Evolutionary conservation across 2,888 invertebrate genomes (phyloP), one percentile per base, ranked within the genome.

Genomic region (Exephanes ischioxanthus): DNA sequence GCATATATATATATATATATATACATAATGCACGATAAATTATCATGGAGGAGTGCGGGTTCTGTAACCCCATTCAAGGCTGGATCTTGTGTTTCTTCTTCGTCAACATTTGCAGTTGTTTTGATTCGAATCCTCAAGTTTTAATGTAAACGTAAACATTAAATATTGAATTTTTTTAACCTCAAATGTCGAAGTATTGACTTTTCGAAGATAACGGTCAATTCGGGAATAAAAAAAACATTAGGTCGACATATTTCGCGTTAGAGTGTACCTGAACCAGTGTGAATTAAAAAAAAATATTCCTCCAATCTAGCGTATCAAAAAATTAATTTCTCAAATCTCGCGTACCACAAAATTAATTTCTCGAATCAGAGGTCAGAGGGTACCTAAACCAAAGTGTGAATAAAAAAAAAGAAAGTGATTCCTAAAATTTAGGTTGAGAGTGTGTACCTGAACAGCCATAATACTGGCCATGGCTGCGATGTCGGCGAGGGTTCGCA

Each of bases 401-500:
- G 11, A 61, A 26, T 41, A 9, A 45, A 33, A 48, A 61, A 33
- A 51, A 51, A 37, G 2, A 51, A 51, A 37, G 2, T 37, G 0
- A 70, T 22, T 73, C 9, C 11, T 19, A 3, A 22, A n/a, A 72
- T 58, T 55, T 6, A 3, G 0, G 11, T 5, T 5, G 37, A 55
- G 41, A 9, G 33, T 26, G 41, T 33, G 37, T 92, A 92, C 92
- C 92, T 92, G 92, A 67, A 92, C 88, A 14, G 92, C 92, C 86
- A 92, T 87, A 72, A 92, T 92, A 84, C 92, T 92, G 41, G 92
- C 92, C 89, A 92, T 89, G 78, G 92, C 92, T 4, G 91, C 90
- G 66, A 92, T 88, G 80, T 92, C 92, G 70, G 92, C 92, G 70
- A 92, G 87, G 22, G 92, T 91, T 86, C 88, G 89, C 72, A 92